A percentile compares a stretch with the other conserved stretches of the same genome.
These are phyloP conservation scores for Albula glossodonta DNA, from an alignment of 2,113 vertebrate species.

Conservation along the genomic window DNA sequence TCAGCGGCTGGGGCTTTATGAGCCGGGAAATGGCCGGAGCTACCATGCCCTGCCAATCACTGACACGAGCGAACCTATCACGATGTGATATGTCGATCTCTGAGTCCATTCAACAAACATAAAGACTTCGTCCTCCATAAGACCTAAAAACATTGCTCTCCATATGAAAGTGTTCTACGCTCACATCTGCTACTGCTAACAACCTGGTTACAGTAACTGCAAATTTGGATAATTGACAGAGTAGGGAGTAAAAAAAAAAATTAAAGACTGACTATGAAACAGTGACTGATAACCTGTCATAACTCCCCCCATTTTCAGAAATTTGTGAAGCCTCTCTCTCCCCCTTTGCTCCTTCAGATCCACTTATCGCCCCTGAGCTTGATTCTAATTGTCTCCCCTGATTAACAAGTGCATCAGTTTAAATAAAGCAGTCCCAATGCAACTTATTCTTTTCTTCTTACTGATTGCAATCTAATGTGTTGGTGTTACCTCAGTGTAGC, in stretches of 20 bases:
- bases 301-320: too few species aligned
- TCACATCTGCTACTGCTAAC: neutral
- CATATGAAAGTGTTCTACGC: neutral
- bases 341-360: too few species aligned
- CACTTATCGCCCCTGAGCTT: neutral
- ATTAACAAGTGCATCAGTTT: neutral
- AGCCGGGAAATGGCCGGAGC: too few species aligned
- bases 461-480: neutral
- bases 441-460: neutral
- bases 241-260: too few species aligned
- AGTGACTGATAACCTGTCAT: too few species aligned
- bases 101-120: neutral
- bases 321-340: too few species aligned
- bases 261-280: too few species aligned
- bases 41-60: neutral
- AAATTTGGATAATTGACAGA: too few species aligned
- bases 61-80: neutral
- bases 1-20: too few species aligned
- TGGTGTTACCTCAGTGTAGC: neutral
- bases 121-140: too few species aligned
- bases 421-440: neutral
- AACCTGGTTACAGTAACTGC: too few species aligned
- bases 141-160: neutral
- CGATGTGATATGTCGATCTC: neutral
- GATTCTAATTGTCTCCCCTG: neutral